A percentile compares a stretch with the other conserved stretches of the same genome.
phyloP scores from a whole-genome alignment of 1,140 invertebrate genomes.

The Cotesia glomerata region DNA sequence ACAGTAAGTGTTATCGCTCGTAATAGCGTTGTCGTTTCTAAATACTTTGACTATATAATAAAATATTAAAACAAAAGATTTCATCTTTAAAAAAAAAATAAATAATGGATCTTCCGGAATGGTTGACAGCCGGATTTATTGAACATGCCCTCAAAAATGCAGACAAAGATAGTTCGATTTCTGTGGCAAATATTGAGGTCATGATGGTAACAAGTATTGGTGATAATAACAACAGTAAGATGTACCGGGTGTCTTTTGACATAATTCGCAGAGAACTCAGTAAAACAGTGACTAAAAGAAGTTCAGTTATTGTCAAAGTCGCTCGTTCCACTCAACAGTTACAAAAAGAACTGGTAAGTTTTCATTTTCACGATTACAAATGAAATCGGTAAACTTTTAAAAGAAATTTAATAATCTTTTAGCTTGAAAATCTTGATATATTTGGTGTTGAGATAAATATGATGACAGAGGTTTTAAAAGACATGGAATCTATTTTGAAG shows the following conservation, averaged over 20 bases:
- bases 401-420: no score
- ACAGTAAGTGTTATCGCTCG: no score
- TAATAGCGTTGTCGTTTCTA: no score
- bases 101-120: constrained; percentile 40
- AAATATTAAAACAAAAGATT: no score
- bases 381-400: no score
- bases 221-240: constrained; percentile 62
- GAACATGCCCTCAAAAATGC: constrained; percentile 52
- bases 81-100: no score
- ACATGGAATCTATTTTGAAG: constrained; percentile 50
- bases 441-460: constrained; percentile 55
- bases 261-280: constrained; percentile 27
- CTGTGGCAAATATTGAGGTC: constrained; percentile 45
- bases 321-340: constrained; percentile 37
- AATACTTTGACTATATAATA: no score
- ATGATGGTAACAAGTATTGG: constrained; percentile 56
- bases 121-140: constrained; percentile 58
- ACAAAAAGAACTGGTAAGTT: constrained; percentile 44
- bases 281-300: constrained; percentile 37
- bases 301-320: constrained; percentile 47
- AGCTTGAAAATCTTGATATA: constrained; percentile 43
- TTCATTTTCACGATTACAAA: not conserved
- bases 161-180: constrained; percentile 46
- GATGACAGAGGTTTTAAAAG: constrained; percentile 50
- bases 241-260: constrained; percentile 50